phyloP scores from a whole-genome alignment of 2,113 vertebrate species.

The Xenus cinereus region DNA sequence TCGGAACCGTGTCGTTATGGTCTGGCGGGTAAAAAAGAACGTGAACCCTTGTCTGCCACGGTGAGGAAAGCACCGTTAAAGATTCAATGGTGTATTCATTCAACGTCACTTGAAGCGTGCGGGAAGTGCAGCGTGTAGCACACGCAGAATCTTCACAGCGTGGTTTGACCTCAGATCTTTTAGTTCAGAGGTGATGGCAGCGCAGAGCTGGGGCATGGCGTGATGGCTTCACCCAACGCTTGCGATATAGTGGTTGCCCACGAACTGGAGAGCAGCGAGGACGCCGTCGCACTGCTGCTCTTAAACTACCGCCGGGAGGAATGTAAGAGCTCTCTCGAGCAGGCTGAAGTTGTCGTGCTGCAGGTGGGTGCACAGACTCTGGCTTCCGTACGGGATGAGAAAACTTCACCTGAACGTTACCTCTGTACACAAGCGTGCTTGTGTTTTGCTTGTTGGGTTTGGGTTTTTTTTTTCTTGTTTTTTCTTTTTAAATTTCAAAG shows the following conservation, averaged over 20 bases:
- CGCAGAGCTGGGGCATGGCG: rapidly evolving
- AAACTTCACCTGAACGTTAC: background rate
- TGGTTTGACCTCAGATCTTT: background rate
- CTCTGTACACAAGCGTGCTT: background rate
- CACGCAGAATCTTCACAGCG: background rate
- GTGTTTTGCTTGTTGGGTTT: background rate
- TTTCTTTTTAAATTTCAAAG: background rate
- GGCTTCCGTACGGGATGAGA: background rate
- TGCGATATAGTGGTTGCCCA: background rate
- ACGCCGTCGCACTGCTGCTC: rapidly evolving
- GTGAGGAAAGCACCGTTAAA: background rate
- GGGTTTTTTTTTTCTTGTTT: background rate
- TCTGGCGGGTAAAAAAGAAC: background rate
- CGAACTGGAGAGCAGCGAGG: rapidly evolving
- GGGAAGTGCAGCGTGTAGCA: background rate
- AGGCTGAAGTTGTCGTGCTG: too few species aligned
- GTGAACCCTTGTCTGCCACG: background rate
- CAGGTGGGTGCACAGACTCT: too few species aligned
- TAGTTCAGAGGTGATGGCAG: background rate
- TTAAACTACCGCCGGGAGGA: background rate
- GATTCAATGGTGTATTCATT: background rate
- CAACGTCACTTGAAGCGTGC: background rate
- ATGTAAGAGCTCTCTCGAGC: rapidly evolving
- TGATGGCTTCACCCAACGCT: background rate
- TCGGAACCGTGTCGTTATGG: rapidly evolving